phyloP scores from a whole-genome alignment of 2,113 vertebrate genomes.

The Oncorhynchus kisutch region DNA sequence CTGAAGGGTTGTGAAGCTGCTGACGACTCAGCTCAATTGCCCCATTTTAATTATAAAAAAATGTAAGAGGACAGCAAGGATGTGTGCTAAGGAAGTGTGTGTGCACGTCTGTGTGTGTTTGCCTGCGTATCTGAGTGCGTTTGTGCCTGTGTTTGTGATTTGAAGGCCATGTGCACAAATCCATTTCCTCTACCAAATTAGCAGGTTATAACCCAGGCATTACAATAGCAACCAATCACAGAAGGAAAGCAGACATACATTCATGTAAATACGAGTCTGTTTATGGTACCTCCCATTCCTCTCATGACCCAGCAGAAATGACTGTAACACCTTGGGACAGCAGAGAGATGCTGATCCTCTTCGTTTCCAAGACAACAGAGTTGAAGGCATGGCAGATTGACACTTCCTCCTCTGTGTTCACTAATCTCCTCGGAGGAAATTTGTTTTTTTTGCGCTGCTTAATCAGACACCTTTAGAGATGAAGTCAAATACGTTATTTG shows the following conservation, averaged over 20 bases:
- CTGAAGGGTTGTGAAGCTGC: background rate
- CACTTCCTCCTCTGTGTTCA: conserved; percentile 45
- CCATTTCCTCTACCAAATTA: background rate
- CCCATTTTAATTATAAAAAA: background rate
- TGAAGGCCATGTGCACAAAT: background rate
- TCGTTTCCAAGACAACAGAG: conserved; percentile 76
- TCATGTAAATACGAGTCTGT: conserved; percentile 38
- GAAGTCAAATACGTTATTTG: conserved; percentile 57
- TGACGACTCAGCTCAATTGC: background rate
- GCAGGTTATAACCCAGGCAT: background rate
- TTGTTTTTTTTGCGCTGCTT: conserved; percentile 68
- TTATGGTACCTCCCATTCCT: conserved; percentile 58
- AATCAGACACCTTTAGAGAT: conserved; percentile 79
- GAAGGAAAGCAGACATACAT: conserved; percentile 4
- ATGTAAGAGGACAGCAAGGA: too few relatives aligned
- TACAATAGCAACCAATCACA: background rate
- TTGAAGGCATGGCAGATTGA: conserved; percentile 64
- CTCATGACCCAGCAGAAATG: conserved; percentile 82
- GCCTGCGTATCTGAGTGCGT: background rate
- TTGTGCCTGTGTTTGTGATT: background rate
- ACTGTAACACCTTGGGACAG: conserved; percentile 76
- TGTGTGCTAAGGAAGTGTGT: background rate
- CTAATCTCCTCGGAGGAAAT: conserved; percentile 64
- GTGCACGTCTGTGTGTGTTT: background rate
- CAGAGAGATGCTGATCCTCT: conserved; percentile 70